Conservation (phyloP, 2,888 invertebrate genomes). For the Alitta virens region DNA sequence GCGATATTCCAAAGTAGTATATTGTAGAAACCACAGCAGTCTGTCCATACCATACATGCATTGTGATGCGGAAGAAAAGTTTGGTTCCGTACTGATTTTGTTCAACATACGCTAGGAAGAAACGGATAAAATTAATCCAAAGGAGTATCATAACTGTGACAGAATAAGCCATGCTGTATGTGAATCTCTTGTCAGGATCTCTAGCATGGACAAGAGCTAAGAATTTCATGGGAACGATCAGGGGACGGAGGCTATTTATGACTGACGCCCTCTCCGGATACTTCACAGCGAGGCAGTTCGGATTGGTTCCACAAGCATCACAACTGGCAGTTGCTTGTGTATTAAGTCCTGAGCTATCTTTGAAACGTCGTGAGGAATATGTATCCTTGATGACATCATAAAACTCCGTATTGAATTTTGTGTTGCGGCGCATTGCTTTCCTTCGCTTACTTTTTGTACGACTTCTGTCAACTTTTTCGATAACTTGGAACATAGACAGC, state of each 20-base stretch:
- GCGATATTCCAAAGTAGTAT: slow-evolving; percentile 5
- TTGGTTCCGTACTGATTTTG: slow-evolving; percentile 7
- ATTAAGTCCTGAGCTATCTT: background rate
- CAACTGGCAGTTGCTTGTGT: background rate
- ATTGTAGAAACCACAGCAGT: slow-evolving; percentile 12
- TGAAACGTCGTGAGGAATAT: background rate
- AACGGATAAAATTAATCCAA: slow-evolving; percentile 11
- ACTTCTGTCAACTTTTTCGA: background rate
- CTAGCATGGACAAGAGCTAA: background rate
- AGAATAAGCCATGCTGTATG: background rate
- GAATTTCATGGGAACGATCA: background rate
- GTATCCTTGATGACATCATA: background rate
- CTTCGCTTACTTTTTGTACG: background rate
- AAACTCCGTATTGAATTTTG: background rate
- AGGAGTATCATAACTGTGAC: background rate
- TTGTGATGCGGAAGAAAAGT: slow-evolving; percentile 16
- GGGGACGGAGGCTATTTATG: background rate
- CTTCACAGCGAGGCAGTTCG: background rate
- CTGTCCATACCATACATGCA: slow-evolving; percentile 17
- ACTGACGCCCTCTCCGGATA: background rate
- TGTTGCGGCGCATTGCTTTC: background rate
- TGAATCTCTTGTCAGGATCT: background rate
- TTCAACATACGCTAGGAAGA: slow-evolving; percentile 14
- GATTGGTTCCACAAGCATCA: background rate
- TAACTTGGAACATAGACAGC: background rate